Conservation (phyloP, 92 coral and sea anemone species). For the Porites divaricata region DNA sequence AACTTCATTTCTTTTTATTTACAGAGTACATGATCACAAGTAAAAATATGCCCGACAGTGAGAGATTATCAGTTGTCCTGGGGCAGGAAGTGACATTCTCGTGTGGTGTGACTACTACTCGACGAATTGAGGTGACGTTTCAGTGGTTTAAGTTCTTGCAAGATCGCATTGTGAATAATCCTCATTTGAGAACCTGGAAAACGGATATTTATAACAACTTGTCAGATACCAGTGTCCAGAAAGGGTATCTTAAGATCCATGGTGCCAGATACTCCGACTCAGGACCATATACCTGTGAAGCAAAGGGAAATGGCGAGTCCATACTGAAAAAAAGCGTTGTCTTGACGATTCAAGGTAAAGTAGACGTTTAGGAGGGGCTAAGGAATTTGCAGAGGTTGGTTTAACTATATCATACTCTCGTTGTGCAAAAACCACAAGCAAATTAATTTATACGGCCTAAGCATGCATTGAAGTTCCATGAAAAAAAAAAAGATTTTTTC, state of each 20-base stretch:
- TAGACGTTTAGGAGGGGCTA: neutral
- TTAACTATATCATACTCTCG: neutral
- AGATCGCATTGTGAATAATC: constrained; percentile 38
- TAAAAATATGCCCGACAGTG: constrained; percentile 6
- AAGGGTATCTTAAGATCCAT: constrained; percentile 58
- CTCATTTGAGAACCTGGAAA: constrained; percentile 51
- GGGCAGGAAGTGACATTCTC: constrained; percentile 62
- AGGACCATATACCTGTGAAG: constrained; percentile 69
- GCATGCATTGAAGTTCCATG: too few relatives aligned
- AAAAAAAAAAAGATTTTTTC: too few relatives aligned
- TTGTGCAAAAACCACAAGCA: neutral
- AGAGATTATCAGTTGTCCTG: constrained; percentile 34
- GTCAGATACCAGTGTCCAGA: constrained; percentile 35
- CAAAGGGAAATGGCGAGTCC: constrained; percentile 12
- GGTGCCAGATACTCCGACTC: constrained; percentile 62
- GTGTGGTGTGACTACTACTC: constrained; percentile 71
- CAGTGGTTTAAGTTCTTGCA: constrained; percentile 62
- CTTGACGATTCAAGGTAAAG: constrained; percentile 74
- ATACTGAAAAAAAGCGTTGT: constrained; percentile 41
- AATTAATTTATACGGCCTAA: too few relatives aligned
- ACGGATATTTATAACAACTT: constrained; percentile 2
- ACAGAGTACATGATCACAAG: constrained; percentile 18
- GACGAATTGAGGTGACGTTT: constrained; percentile 65
- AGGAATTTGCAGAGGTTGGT: neutral
- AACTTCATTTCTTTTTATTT: neutral